Conservation (phyloP, 2,113 vertebrate genomes). For the Cettia cetti region DNA sequence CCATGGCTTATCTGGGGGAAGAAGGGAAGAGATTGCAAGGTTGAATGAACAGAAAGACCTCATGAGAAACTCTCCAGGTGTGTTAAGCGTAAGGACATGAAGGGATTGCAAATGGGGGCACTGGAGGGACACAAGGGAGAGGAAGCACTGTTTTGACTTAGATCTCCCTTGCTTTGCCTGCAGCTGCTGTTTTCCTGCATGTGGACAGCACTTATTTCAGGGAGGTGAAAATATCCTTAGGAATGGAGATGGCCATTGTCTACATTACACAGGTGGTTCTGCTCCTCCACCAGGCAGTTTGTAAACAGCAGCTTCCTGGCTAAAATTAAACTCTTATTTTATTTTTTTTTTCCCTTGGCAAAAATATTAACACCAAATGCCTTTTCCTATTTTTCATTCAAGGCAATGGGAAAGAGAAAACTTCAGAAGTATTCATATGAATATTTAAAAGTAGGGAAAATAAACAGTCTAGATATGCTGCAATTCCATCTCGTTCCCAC, state of each 20-base stretch:
- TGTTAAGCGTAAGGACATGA: not conserved
- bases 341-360: not conserved
- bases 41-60: not conserved
- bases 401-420: not conserved
- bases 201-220: not conserved
- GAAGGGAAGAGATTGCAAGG: not conserved
- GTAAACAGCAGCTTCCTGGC: not conserved
- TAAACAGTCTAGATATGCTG: constrained; percentile 34
- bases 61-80: not conserved
- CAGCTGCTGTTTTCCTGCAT: not conserved
- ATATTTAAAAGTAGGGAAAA: constrained; percentile 46
- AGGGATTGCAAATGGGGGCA: not conserved
- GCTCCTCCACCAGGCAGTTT: not conserved
- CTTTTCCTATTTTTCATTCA: not conserved
- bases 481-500: constrained; percentile 28
- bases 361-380: not conserved
- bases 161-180: not conserved
- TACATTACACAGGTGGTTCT: not conserved
- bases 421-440: constrained; percentile 24
- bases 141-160: not conserved
- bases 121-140: not conserved
- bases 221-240: not conserved
- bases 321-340: not conserved
- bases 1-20: not conserved
- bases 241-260: not conserved